Base-by-base conservation (phyloP, 2,113 vertebrate genomes). In the Charadrius vociferus region DNA sequence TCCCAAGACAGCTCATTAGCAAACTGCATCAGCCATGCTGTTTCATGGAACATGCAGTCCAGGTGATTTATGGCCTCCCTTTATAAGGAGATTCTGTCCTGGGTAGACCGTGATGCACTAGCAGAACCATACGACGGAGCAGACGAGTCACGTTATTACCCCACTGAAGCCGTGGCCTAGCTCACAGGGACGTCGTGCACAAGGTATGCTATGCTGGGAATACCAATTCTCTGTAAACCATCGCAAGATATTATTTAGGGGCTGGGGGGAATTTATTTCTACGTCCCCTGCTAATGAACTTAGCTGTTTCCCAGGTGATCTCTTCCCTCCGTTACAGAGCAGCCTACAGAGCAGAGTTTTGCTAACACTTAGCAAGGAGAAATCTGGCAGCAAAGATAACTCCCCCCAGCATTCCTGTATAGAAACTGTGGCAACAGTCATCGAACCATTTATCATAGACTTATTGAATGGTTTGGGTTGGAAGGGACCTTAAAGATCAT, bases 51-150 rank as follows among this genome's bases (percentile, higher is more conserved):
- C 3, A 3, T 50, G 63, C 15, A 58, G 37, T 12, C 50, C 16
- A 10, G 62, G 63, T 86, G 86, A 95, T 96, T 92, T 79, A 94
- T 63, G 37, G 61, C 11, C 52, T 62, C 88, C 22, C 9, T 62
- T 6, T 62, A 7, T 43, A 77, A 66, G 26, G 23, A 49, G 74
- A 80, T 63, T 2, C 56, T 56, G 43, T 32, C 75, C 50, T 59
- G 62, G 37, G 14, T 4, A 34, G 52, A 5, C 36, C 4, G 1
- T 43, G 82, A 58, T 34, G 32, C 80, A 5, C n/a, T 30, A 73
- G 17, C 37, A 87, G 63, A 92, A 80, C 59, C 59, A 6, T 66
- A 18, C 8, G 67, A 83, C 61, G 72, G 79, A 89, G 68, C 55
- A 86, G 80, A 55, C 67, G 85, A 88, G 39, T 93, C 78, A 82